Percentiles rank a stretch among this genome's conserved stretches.
Evolutionary conservation across 2,888 invertebrate species (phyloP).

Genomic region (Cephus rjabovi): DNA sequence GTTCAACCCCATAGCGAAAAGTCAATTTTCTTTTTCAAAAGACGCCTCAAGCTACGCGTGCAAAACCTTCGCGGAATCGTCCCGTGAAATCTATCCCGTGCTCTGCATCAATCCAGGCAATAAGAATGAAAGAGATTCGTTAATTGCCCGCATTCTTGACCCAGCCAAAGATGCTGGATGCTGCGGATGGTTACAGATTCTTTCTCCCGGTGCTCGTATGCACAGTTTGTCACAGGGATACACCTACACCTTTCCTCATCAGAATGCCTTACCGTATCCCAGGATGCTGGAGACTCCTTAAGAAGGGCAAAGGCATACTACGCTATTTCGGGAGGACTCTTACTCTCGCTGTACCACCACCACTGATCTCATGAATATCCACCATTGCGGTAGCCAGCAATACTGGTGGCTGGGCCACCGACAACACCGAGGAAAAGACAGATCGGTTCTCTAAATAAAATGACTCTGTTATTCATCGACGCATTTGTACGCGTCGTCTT

Average conservation of each 20-base stretch:
- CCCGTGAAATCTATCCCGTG: slow-evolving; percentile 33
- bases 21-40: neutral
- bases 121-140: slow-evolving; percentile 49
- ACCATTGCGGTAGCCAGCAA: neutral
- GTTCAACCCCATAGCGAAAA: neutral
- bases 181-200: neutral
- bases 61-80: slow-evolving; percentile 18
- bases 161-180: neutral
- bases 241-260: neutral
- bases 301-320: slow-evolving; percentile 43
- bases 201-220: neutral
- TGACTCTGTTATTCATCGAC: slow-evolving; percentile 66
- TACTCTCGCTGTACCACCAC: slow-evolving; percentile 5
- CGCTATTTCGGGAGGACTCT: slow-evolving; percentile 40
- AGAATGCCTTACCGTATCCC: neutral
- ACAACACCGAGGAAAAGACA: slow-evolving; percentile 57
- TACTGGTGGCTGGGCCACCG: slow-evolving; percentile 38
- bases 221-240: neutral
- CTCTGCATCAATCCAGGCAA: slow-evolving; percentile 40
- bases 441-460: slow-evolving; percentile 65
- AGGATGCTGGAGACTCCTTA: slow-evolving; percentile 23
- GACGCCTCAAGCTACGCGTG: slow-evolving; percentile 3
- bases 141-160: slow-evolving; percentile 48
- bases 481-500: slow-evolving; percentile 61
- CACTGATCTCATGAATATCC: neutral